These are phyloP conservation scores for Maniola hyperantus DNA, from an alignment of 2,888 invertebrate genomes.

Conservation along the genomic window DNA sequence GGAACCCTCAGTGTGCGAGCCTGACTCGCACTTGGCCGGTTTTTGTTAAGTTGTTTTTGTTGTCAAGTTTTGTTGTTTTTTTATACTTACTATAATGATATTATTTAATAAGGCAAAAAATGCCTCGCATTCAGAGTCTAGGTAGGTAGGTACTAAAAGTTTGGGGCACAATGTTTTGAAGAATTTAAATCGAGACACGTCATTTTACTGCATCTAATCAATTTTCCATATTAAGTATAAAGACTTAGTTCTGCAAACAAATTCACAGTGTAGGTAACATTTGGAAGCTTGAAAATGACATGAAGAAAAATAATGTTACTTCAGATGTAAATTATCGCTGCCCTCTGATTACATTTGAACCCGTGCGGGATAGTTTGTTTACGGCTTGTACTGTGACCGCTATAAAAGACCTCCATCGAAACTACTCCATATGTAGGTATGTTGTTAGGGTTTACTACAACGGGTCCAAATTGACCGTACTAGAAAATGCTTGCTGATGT, in stretches of 20 bases:
- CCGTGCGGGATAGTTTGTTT: constrained; percentile 26
- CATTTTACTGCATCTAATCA: too few species aligned
- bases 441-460: constrained; percentile 10
- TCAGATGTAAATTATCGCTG: constrained; percentile 14
- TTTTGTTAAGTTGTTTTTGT: too few species aligned
- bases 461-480: constrained; percentile 6
- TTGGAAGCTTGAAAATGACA: neutral
- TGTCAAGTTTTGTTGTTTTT: too few species aligned
- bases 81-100: too few species aligned
- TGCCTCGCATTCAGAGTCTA: too few species aligned
- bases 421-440: constrained; percentile 15
- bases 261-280: neutral
- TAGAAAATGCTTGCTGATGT: constrained; percentile 1
- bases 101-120: too few species aligned
- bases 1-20: too few species aligned
- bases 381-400: constrained; percentile 20
- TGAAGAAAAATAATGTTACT: neutral
- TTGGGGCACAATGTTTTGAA: too few species aligned
- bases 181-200: too few species aligned
- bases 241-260: neutral
- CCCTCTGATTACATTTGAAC: constrained; percentile 22
- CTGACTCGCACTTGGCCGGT: too few species aligned
- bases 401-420: constrained; percentile 20
- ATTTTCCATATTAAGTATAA: too few species aligned
- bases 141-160: too few species aligned